These are phyloP conservation scores for Drosophila navojoa DNA, from an alignment of 1,140 invertebrate genomes.

Conservation along the genomic window DNA sequence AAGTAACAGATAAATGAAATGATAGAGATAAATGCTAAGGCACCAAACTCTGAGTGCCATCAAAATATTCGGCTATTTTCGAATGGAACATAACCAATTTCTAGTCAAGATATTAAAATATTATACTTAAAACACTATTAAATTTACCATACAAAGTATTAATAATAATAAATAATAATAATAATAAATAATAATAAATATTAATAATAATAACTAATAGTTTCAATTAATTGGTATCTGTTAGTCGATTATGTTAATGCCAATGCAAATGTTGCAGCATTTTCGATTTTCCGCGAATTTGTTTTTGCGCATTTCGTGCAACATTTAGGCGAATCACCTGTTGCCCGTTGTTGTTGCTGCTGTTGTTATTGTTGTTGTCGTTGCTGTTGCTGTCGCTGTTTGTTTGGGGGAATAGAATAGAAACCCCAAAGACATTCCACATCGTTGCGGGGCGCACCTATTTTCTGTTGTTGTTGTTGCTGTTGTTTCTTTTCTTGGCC, in stretches of 20 bases:
- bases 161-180: too few species aligned
- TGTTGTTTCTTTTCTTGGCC: conserved; percentile 2
- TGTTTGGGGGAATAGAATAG: conserved; percentile 19
- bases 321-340: conserved; percentile 75
- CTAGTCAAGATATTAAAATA: too few species aligned
- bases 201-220: too few species aligned
- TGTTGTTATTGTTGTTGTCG: background rate
- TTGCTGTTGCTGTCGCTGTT: conserved; percentile 13
- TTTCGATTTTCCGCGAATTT: conserved; percentile 63
- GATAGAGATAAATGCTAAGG: too few species aligned
- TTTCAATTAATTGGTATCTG: conserved; percentile 9
- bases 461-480: conserved; percentile 13
- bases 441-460: conserved; percentile 59
- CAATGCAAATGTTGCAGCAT: conserved; percentile 12
- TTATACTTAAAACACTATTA: too few species aligned
- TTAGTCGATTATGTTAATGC: background rate
- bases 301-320: conserved; percentile 71
- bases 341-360: conserved; percentile 45
- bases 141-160: too few species aligned
- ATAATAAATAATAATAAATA: too few species aligned
- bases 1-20: too few species aligned
- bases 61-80: too few species aligned
- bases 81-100: too few species aligned
- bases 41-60: too few species aligned
- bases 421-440: conserved; percentile 54